These are phyloP conservation scores for Campylomormyrus numenius DNA, from an alignment of 2,113 vertebrate genomes.

Conservation along the genomic window DNA sequence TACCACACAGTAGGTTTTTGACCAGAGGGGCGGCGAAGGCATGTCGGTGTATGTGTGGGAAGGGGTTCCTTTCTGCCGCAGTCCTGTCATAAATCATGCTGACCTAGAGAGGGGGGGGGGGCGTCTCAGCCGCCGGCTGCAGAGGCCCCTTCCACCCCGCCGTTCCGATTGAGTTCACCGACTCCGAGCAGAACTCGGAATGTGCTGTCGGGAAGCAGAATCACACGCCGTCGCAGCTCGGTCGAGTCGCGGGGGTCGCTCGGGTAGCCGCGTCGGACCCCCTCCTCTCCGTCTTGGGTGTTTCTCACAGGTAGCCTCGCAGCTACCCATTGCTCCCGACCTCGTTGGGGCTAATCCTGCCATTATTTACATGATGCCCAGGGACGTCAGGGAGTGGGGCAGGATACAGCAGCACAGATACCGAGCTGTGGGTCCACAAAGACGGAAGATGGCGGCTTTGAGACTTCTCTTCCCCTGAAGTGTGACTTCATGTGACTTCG, in stretches of 20 bases:
- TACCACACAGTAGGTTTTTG: background rate
- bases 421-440: background rate
- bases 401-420: too few species aligned
- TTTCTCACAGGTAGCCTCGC: background rate
- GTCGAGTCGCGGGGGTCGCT: too few species aligned
- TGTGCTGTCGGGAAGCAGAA: background rate
- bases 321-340: background rate
- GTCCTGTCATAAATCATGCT: slow-evolving; percentile 18
- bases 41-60: background rate
- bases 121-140: background rate
- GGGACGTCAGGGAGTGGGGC: background rate
- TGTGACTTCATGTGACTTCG: background rate
- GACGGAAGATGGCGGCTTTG: background rate
- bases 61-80: slow-evolving; percentile 15
- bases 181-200: background rate
- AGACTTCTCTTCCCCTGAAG: background rate
- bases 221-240: background rate
- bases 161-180: background rate
- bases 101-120: background rate
- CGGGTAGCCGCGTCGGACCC: background rate
- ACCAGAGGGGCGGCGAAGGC: slow-evolving; percentile 19
- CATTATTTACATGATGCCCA: background rate
- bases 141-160: background rate
- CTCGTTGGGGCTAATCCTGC: background rate
- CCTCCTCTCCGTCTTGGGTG: background rate